Evolutionary conservation across 92 coral and sea anemone genomes (phyloP), one percentile per base, ranked within the genome.

Genomic region (Plumapathes pennacea): DNA sequence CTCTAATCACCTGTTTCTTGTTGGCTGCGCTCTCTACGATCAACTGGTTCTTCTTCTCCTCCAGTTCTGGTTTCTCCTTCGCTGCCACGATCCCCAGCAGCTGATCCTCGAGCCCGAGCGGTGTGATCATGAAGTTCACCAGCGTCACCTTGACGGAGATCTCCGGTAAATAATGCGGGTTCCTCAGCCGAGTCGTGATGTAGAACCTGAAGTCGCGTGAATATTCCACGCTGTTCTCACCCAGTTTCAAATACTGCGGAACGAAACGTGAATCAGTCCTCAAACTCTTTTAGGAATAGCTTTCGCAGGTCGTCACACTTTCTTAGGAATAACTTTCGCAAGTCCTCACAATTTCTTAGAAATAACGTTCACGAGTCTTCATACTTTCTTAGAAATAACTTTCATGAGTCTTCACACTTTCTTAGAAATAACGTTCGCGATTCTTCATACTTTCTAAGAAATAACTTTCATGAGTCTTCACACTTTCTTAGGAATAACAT

Each of bases 141-240:
- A 94, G 65, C 20, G 99, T 94, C 55, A 94, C 99, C 80, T 94
- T 94, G 50, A 94, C 99, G 13, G 96, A 86, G 55, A 94, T 88
- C 64, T 92, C 99, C 11, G 99, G 99, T 30, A 94, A 83, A 58
- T 94, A 94, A 77, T 94, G 99, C 30, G 99, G 99, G 48, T 94
- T 94, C 37, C 99, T 92, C 63, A 94, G 69, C 51, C 99, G 81
- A 47, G 99, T 89, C 15, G 99, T 94, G 73, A 94, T 94, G 86
- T 94, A 94, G 88, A 94, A 94, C 65, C 96, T 92, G 73, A 94
- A 94, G 70, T 94, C 99, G 40, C 86, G 86, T n/a, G 99, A 94
- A 32, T 88, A 94, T 44, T 94, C 99, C 47, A 94, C 88, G 67
- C 94, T 89, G 96, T 94, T 94, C 50, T 94, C 99, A 6, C 99